Conservation (phyloP, 2,888 invertebrate species). For the Lasioglossum calceatum region DNA sequence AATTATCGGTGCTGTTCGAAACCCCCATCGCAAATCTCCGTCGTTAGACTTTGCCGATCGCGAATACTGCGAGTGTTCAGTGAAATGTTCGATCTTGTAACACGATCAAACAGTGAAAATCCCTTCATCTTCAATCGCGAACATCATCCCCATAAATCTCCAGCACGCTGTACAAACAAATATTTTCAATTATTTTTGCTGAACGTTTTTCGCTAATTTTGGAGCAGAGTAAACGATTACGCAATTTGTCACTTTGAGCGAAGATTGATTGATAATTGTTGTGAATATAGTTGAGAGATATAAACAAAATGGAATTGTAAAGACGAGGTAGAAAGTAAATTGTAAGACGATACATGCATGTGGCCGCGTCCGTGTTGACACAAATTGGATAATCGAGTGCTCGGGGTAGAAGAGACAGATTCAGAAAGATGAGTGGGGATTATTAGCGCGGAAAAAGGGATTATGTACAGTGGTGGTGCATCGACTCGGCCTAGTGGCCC, state of each 20-base stretch:
- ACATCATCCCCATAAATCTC: background rate
- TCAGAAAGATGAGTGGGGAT: conserved; percentile 10
- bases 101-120: background rate
- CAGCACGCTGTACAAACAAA: background rate
- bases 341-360: background rate
- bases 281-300: background rate
- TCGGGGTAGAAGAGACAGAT: background rate
- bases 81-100: background rate
- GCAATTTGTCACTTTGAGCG: background rate
- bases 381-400: conserved; percentile 20
- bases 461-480: conserved; percentile 75
- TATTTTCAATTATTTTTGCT: background rate
- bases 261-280: background rate
- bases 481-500: conserved; percentile 83
- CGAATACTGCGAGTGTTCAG: conserved; percentile 19
- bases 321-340: background rate
- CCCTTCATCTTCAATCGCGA: background rate
- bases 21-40: background rate
- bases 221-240: background rate
- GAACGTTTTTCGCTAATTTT: background rate
- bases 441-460: conserved; percentile 46
- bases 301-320: background rate
- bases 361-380: background rate
- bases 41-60: background rate
- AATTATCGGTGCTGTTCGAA: conserved; percentile 15